phyloP scores from a whole-genome alignment of 2,113 vertebrate species.

The Psettodes erumei region DNA sequence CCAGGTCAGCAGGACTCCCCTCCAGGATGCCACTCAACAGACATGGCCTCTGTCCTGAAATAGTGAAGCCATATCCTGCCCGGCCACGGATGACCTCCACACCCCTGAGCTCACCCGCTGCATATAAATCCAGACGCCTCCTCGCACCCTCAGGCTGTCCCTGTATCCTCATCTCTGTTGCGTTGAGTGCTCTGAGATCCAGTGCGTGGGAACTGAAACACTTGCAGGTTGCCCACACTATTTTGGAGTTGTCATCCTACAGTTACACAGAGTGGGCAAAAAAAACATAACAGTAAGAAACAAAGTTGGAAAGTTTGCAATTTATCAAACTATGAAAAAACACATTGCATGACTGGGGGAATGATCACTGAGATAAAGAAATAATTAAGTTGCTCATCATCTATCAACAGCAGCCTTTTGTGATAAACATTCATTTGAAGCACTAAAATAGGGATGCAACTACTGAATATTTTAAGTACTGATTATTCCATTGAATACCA shows the following conservation, averaged over 20 bases:
- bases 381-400: neutral
- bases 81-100: constrained; percentile 91
- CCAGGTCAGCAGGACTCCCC: constrained; percentile 90
- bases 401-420: neutral
- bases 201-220: constrained; percentile 48
- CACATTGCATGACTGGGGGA: neutral
- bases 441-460: neutral
- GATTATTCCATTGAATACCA: neutral
- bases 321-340: neutral
- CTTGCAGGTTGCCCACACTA: constrained; percentile 63
- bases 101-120: constrained; percentile 77
- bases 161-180: constrained; percentile 86
- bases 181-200: constrained; percentile 16
- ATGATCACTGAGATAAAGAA: neutral
- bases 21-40: constrained; percentile 91
- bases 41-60: constrained; percentile 93
- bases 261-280: constrained; percentile 10
- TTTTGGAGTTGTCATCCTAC: constrained; percentile 66
- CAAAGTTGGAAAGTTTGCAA: neutral
- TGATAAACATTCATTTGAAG: neutral
- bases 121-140: constrained; percentile 81
- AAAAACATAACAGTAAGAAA: constrained; percentile 8
- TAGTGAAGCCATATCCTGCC: constrained; percentile 93
- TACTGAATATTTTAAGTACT: neutral
- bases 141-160: constrained; percentile 83